Percentiles rank a stretch among this genome's conserved stretches.
Conservation (phyloP, 1,140 invertebrate genomes). For the Brachionus paranguensis region DNA sequence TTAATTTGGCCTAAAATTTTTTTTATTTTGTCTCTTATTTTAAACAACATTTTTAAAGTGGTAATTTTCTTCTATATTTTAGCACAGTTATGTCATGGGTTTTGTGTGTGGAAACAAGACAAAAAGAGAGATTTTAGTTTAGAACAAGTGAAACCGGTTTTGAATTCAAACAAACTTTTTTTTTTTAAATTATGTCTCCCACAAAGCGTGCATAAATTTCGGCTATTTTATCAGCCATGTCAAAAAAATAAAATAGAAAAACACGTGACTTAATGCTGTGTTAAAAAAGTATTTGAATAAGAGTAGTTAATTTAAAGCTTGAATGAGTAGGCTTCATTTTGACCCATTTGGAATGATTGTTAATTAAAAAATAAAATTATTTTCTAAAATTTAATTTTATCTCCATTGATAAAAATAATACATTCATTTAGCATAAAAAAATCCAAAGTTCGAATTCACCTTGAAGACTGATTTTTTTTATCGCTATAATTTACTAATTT, state of each 20-base stretch:
- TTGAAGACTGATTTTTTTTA: not conserved
- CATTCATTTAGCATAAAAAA: not conserved
- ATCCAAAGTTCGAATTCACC: not conserved
- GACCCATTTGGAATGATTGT: not conserved
- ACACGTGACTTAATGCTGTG: not conserved
- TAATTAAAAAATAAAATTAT: not conserved
- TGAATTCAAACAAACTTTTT: not conserved
- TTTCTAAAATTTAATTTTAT: not conserved
- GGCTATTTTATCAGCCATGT: not conserved
- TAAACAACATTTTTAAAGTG: not conserved
- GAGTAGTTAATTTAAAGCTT: not conserved
- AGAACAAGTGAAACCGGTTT: not conserved
- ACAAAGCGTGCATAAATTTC: not conserved
- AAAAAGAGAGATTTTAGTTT: not conserved
- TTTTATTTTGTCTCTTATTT: not conserved
- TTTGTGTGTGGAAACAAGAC: not conserved
- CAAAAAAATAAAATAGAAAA: not conserved
- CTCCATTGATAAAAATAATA: not conserved
- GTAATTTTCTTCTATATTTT: not conserved
- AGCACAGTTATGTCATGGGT: not conserved
- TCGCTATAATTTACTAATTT: not conserved
- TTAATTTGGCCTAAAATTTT: too few relatives aligned
- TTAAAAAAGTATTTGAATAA: not conserved
- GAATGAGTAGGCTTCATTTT: not conserved
- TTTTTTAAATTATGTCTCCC: not conserved